Evolutionary conservation across 2,113 vertebrate genomes (phyloP), one percentile per base, ranked within the genome.

Genomic region (Lipophrys pholis): DNA sequence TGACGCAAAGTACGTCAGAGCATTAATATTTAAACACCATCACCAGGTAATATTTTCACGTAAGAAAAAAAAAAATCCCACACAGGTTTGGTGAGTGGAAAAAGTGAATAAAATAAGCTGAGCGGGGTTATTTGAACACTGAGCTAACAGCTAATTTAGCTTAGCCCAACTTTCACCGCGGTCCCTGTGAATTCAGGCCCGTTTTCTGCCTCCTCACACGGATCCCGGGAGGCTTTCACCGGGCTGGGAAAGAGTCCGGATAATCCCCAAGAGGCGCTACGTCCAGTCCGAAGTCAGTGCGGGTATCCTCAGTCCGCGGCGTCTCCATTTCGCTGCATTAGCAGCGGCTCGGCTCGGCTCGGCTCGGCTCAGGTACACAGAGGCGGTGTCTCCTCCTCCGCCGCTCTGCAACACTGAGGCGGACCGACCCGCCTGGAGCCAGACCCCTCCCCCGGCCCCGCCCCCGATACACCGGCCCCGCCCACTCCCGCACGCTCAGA

Each of bases 151-250:
- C 59, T 75, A 71, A 78, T 38, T 52, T 35, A 30, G 39, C 58
- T 38, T 11, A 41, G 58, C 60, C 61, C 10, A 70, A 76, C 76
- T 85, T 63, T 41, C 8, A 62, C 72, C 46, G 69, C 48, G 57
- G 80, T 80, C 76, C 16, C 66, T 51, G 63, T 59, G 17, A 49
- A 66, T 63, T 81, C 80, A 60, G 88, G 91, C 88, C 88, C 90
- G 75, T 56, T 73, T 76, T 35, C 43, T 84, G 73, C 74, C 50
- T 75, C 63, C 72, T 62, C 35, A 58, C 9, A 72, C 78, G 55
- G 61, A 64, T 54, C 21, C 63, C 64, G 81, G 82, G 81, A 84
- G 84, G 81, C 80, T 69, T 76, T 82, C 76, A 11, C 52, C 8
- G 55, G 55, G 43, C 72, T 49, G 41, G 6, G 3, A 56, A 48